phyloP scores from a whole-genome alignment of 2,113 vertebrate species.

The Siniperca knerii region DNA sequence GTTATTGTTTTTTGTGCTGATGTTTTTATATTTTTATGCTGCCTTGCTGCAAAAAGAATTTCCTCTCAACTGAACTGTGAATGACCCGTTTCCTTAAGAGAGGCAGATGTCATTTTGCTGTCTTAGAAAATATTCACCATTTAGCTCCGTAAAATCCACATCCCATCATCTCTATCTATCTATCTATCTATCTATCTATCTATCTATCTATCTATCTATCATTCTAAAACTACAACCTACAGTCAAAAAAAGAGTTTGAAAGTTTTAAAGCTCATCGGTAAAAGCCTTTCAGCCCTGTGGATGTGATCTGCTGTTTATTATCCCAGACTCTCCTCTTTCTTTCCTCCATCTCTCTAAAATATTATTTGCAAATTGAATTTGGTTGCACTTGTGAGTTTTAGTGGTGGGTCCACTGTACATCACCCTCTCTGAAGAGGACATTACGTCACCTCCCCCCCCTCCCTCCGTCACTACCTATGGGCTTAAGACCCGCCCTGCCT shows the following conservation, averaged over 20 bases:
- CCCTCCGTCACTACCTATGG: slow-evolving; percentile 23
- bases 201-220: no score
- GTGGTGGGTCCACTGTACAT: slow-evolving; percentile 33
- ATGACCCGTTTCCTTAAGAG: background rate
- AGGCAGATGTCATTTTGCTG: background rate
- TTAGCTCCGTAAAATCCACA: no score
- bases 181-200: no score
- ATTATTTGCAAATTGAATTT: slow-evolving; percentile 7
- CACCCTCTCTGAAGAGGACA: slow-evolving; percentile 71
- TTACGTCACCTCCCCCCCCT: slow-evolving; percentile 75
- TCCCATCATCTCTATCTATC: no score
- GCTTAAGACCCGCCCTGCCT: slow-evolving; percentile 43
- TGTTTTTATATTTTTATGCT: background rate
- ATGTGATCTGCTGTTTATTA: background rate
- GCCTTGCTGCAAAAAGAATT: background rate
- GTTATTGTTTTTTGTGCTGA: background rate
- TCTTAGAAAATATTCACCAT: no score
- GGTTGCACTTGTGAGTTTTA: slow-evolving; percentile 36
- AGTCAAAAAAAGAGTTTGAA: background rate
- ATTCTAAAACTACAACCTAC: background rate
- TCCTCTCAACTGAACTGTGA: no score
- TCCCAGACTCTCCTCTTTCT: background rate
- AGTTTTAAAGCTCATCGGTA: background rate
- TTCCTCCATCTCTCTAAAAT: background rate
- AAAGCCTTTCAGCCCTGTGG: no score